Evolutionary conservation across 2,888 invertebrate species (phyloP).

Genomic region (Smittia sp.): DNA sequence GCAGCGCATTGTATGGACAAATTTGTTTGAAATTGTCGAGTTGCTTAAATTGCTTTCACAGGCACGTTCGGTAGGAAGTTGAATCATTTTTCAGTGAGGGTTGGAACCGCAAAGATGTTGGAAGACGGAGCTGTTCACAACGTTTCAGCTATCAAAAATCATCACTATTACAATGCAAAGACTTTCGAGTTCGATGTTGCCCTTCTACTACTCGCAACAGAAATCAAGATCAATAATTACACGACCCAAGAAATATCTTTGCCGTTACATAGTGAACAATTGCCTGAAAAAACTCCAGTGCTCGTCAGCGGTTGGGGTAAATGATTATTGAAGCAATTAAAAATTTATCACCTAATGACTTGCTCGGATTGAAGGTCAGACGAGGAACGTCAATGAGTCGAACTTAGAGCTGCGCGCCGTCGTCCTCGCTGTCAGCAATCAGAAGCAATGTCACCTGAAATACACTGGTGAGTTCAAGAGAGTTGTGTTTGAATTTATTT

Average conservation of each 20-base stretch:
- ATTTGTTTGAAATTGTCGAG: not conserved
- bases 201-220: conserved; percentile 26
- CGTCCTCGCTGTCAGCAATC: conserved; percentile 14
- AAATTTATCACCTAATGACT: not conserved
- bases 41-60: not conserved
- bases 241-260: conserved; percentile 31
- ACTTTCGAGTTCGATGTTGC: conserved; percentile 34
- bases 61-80: not conserved
- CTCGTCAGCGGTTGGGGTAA: conserved; percentile 41
- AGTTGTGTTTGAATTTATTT: too few relatives aligned
- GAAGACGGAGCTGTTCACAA: conserved; percentile 11
- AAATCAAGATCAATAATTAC: conserved; percentile 4
- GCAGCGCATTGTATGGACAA: conserved; percentile 31
- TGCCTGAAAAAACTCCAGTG: not conserved
- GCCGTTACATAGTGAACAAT: not conserved
- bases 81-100: conserved; percentile 29
- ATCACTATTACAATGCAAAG: conserved; percentile 26
- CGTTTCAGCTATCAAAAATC: conserved; percentile 7
- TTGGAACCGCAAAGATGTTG: conserved; percentile 12
- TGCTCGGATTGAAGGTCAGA: conserved; percentile 5
- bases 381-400: not conserved
- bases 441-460: conserved; percentile 9
- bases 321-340: not conserved
- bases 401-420: not conserved
- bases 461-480: not conserved